Base-by-base conservation (phyloP, 2,113 vertebrate species). In the Aramus guarauna region DNA sequence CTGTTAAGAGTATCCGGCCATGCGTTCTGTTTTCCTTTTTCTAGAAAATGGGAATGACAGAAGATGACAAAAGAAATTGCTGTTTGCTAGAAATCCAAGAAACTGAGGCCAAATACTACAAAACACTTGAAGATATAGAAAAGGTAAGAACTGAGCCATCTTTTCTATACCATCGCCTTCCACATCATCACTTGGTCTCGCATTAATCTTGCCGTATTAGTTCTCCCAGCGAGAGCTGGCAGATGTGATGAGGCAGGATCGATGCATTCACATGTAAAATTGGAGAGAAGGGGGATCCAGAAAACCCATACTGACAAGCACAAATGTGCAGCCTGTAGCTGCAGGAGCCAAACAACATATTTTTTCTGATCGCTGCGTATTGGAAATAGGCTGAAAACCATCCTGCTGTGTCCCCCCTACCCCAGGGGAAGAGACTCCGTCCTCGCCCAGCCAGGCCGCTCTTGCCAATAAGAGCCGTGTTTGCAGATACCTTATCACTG, bases 1-100 rank as follows among this genome's bases (percentile, higher is more conserved):
- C 24, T 29, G 12, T 8, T 11, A 16, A 29, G 30, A 34, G 9
- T 6, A 27, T 3, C 19, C n/a, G 52, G 36, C 29, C 18, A 1
- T 6, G 14, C 2, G 1, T 47, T 20, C 30, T 11, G 24, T 64
- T 67, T n/a, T 12, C 27, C 22, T 69, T 56, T 60, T 24, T 43
- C 68, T 96, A 99, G 99, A 99, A 99, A 98, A 99, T 99, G 99
- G 99, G 99, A 48, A 99, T 99, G 99, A 99, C 99, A 0, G 99
- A 99, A 97, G 99, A 99, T 5, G 99, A 99, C 98, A 99, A 99
- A 96, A 98, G 99, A 32, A 99, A 98, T 67, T 99, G 99, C 98
- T 99, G 99, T 95, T 92, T 99, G 96, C 95, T 99, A 60, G 99
- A 99, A 98, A 99, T 99, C 84, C 99, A 99, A 88, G 99, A 99